These are phyloP conservation scores for Drepanosiphum platanoidis DNA, from an alignment of 2,888 invertebrate species.

Conservation along the genomic window DNA sequence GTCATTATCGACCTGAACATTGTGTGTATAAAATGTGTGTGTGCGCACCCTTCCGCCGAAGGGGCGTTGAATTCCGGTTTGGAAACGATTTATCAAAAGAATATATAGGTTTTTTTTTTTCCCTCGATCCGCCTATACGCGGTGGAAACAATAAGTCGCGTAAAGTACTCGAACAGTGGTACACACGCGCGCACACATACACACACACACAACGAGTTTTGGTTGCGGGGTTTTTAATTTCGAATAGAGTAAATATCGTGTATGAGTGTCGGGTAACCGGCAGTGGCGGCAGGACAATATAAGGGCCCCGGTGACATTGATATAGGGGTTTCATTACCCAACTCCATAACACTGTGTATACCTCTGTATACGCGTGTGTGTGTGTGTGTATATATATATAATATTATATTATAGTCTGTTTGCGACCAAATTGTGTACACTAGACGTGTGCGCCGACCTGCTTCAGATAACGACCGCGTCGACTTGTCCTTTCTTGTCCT, in stretches of 20 bases:
- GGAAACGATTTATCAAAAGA: conserved; percentile 58
- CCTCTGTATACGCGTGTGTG: neutral
- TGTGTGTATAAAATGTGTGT: conserved; percentile 3
- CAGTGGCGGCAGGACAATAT: conserved; percentile 8
- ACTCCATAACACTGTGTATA: neutral
- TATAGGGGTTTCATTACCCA: conserved; percentile 43
- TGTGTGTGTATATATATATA: neutral
- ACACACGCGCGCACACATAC: neutral
- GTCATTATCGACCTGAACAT: conserved; percentile 49
- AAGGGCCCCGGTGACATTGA: conserved; percentile 38
- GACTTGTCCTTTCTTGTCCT: neutral
- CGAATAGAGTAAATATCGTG: conserved; percentile 47
- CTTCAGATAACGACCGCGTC: neutral
- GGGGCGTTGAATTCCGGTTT: conserved; percentile 52
- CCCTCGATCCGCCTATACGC: conserved; percentile 25
- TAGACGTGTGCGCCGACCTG: too few species aligned
- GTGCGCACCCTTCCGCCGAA: conserved; percentile 35
- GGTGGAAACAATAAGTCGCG: conserved; percentile 54
- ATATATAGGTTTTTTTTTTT: conserved; percentile 37
- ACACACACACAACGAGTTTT: neutral
- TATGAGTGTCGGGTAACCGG: conserved; percentile 45
- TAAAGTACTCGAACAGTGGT: conserved; percentile 12
- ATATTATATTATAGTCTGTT: conserved; percentile 3
- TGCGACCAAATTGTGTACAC: neutral
- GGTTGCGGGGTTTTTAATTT: conserved; percentile 46